Percentiles rank a stretch among this genome's conserved stretches.
Evolutionary conservation across 2,797 vertebrate species (phyloP).

Genomic region (Sylvia borin): DNA sequence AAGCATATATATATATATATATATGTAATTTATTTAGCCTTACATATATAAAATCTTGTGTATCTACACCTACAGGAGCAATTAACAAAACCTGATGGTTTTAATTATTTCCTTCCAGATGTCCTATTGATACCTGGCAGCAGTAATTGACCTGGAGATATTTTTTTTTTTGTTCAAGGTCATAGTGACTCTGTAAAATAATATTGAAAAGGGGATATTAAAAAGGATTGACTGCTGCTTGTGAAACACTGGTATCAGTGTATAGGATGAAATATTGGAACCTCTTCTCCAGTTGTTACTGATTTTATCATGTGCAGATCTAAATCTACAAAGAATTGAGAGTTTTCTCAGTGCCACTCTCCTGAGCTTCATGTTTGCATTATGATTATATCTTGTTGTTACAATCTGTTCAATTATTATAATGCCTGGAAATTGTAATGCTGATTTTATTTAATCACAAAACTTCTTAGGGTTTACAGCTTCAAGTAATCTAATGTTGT

Average conservation of each 20-base stretch:
- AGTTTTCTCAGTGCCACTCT: constrained; percentile 12
- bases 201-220: background rate
- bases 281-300: background rate
- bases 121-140: background rate
- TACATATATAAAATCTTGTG: background rate
- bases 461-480: constrained; percentile 53
- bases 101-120: background rate
- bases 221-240: background rate
- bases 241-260: background rate
- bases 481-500: constrained; percentile 47
- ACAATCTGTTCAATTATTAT: constrained; percentile 30
- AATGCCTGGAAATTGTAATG: constrained; percentile 19
- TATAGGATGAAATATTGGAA: background rate
- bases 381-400: constrained; percentile 2
- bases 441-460: constrained; percentile 42
- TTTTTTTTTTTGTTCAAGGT: background rate
- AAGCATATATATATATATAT: background rate
- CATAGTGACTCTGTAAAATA: background rate
- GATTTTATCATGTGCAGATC: constrained; percentile 15
- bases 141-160: background rate
- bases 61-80: background rate
- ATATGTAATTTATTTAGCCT: background rate
- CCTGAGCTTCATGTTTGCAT: constrained; percentile 53
- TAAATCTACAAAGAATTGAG: constrained; percentile 9
- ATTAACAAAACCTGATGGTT: background rate